phyloP scores from a whole-genome alignment of 1,140 invertebrate species.

The Zaprionus taronus region DNA sequence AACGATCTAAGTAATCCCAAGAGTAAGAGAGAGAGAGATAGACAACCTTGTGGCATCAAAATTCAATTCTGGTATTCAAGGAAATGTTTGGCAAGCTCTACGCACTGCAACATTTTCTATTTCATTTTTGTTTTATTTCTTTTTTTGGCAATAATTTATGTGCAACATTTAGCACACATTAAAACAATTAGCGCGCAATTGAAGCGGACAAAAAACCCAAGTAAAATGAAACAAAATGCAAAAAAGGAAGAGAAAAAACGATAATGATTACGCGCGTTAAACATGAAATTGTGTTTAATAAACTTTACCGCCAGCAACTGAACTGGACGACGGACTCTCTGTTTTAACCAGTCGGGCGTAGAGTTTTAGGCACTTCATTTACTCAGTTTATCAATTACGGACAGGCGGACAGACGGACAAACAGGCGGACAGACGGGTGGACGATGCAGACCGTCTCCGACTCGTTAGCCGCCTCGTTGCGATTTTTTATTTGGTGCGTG shows the following conservation, averaged over 20 bases:
- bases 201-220: constrained; percentile 28
- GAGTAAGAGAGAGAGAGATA: neutral
- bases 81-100: neutral
- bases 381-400: constrained; percentile 76
- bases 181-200: constrained; percentile 67
- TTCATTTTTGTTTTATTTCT: neutral
- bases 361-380: constrained; percentile 59
- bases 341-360: constrained; percentile 37
- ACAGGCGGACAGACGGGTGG: constrained; percentile 39
- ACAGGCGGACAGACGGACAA: constrained; percentile 25
- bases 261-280: constrained; percentile 43
- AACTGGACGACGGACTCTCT: constrained; percentile 8
- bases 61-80: neutral
- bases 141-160: constrained; percentile 36
- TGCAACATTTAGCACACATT: constrained; percentile 50
- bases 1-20: neutral
- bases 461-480: constrained; percentile 65
- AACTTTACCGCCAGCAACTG: constrained; percentile 42
- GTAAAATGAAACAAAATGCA: constrained; percentile 1
- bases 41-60: neutral
- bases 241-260: constrained; percentile 25
- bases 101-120: neutral
- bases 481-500: constrained; percentile 51
- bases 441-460: constrained; percentile 2
- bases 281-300: constrained; percentile 63